phyloP scores from a whole-genome alignment of 2,797 vertebrate genomes.

The Cynopterus sphinx region DNA sequence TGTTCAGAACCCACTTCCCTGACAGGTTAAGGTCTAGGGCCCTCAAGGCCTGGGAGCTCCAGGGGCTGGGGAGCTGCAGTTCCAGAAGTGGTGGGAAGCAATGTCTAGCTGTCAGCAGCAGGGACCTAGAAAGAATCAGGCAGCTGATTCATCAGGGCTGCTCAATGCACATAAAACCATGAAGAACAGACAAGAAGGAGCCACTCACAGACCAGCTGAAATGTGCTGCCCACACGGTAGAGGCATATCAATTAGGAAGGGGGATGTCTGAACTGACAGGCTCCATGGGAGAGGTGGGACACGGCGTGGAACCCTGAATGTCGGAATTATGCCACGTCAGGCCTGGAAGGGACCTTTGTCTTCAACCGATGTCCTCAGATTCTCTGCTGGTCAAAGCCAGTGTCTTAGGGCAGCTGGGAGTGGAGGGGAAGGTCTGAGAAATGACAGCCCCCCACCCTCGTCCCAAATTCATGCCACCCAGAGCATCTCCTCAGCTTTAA shows the following conservation, averaged over 20 bases:
- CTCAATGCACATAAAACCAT: background rate
- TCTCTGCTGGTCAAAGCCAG: fast-evolving
- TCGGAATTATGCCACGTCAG: background rate
- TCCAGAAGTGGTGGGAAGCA: background rate
- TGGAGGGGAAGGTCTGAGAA: background rate
- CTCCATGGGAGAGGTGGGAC: background rate
- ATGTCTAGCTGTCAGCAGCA: background rate
- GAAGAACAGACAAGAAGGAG: background rate
- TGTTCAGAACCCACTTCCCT: background rate
- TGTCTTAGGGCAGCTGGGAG: background rate
- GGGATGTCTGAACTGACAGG: background rate
- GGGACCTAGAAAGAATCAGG: background rate
- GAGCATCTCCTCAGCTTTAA: background rate
- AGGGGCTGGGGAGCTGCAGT: too few relatives aligned
- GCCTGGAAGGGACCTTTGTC: background rate
- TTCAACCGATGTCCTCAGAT: background rate
- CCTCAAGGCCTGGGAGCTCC: background rate
- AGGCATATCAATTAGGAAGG: background rate
- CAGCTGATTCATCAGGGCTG: background rate
- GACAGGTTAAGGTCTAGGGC: background rate
- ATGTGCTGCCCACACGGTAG: background rate
- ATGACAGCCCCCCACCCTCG: background rate
- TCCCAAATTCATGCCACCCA: background rate
- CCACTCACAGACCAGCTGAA: fast-evolving
- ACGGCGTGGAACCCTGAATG: background rate